These are phyloP conservation scores for Steatornis caripensis DNA, from an alignment of 2,113 vertebrate genomes.

Conservation along the genomic window DNA sequence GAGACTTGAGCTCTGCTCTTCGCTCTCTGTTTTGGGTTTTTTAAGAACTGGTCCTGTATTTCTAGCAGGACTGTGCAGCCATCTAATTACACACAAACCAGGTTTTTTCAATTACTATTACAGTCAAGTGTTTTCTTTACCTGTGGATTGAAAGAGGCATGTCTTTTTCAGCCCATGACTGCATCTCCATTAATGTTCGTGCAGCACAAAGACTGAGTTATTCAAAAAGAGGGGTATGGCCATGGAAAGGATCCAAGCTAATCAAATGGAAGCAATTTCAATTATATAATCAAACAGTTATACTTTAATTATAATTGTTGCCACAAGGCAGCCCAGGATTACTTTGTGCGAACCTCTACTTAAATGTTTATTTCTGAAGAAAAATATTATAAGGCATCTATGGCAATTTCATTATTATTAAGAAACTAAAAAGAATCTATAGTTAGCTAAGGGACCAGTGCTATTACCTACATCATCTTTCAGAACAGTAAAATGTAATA, in stretches of 20 bases:
- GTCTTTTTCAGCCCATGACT: background rate
- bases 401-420: conserved; percentile 34
- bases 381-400: conserved; percentile 38
- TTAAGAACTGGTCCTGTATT: background rate
- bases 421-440: conserved; percentile 26
- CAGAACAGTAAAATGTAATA: conserved; percentile 32
- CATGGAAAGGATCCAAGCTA: conserved; percentile 39
- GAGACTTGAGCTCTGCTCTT: background rate
- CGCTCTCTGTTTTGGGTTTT: background rate
- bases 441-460: conserved; percentile 17
- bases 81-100: background rate
- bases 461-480: conserved; percentile 25
- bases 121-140: background rate
- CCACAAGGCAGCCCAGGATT: conserved; percentile 29
- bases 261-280: conserved; percentile 48
- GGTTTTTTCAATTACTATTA: background rate
- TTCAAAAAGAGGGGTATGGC: background rate
- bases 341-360: conserved; percentile 10
- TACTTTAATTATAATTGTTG: conserved; percentile 62
- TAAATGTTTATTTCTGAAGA: conserved; percentile 58
- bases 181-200: background rate
- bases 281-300: conserved; percentile 59
- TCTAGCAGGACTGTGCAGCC: background rate
- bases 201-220: background rate
- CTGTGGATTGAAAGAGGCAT: background rate